Percentiles rank a stretch among this genome's conserved stretches.
phyloP scores from a whole-genome alignment of 2,888 invertebrate species.

The Spialia ferax region DNA sequence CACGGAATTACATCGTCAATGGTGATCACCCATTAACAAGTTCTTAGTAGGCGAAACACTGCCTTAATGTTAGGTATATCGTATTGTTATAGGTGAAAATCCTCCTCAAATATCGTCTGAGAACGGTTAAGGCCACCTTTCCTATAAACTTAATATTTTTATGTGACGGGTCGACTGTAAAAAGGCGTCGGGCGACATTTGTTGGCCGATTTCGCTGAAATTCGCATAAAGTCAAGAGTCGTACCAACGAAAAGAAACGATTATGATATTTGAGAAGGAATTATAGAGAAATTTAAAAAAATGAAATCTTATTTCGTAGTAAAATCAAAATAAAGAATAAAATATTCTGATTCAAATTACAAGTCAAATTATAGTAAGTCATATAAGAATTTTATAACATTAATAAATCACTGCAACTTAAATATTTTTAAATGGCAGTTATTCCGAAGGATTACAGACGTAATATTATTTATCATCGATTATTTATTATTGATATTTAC shows the following conservation, averaged over 20 bases:
- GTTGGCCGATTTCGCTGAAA: conserved; percentile 62
- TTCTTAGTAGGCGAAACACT: conserved; percentile 6
- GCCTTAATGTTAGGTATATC: neutral
- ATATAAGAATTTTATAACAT: too few relatives aligned
- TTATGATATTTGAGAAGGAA: neutral
- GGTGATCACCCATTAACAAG: neutral
- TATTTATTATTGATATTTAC: too few relatives aligned
- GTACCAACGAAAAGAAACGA: neutral
- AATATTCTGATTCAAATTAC: too few relatives aligned
- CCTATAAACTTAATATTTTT: conserved; percentile 79
- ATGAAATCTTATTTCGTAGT: too few relatives aligned
- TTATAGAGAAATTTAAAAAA: too few relatives aligned
- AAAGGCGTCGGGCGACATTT: conserved; percentile 63
- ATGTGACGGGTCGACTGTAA: conserved; percentile 67
- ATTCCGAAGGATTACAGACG: too few relatives aligned
- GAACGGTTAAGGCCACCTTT: conserved; percentile 62
- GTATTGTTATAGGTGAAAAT: conserved; percentile 55
- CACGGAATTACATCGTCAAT: neutral
- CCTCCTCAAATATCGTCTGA: neutral
- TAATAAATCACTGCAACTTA: too few relatives aligned
- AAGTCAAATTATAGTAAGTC: too few relatives aligned
- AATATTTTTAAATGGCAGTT: too few relatives aligned
- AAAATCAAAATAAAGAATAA: too few relatives aligned
- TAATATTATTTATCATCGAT: too few relatives aligned
- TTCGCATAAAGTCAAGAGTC: conserved; percentile 49